phyloP scores from a whole-genome alignment of 2,113 vertebrate genomes.

The Pseudopodoces humilis region DNA sequence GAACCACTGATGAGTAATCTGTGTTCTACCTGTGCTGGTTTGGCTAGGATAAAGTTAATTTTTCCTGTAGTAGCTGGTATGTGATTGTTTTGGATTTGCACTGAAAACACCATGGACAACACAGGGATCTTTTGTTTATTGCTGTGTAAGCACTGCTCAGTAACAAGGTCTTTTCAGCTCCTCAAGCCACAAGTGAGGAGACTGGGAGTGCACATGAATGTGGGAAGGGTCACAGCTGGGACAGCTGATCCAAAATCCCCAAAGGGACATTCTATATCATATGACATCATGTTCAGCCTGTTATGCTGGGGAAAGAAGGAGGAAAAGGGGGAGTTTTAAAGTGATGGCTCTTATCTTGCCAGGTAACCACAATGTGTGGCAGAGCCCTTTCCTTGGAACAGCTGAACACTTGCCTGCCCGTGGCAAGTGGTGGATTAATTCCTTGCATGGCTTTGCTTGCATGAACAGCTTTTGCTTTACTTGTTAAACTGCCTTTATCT shows the following conservation, averaged over 20 bases:
- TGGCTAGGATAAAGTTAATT: background rate
- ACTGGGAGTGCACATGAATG: background rate
- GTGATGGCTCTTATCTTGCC: background rate
- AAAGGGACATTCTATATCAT: background rate
- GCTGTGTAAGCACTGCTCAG: background rate
- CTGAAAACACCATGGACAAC: background rate
- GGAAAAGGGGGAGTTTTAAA: accelerated
- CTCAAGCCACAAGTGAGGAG: background rate
- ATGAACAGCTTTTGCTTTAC: background rate
- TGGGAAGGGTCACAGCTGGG: background rate
- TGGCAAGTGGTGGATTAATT: background rate
- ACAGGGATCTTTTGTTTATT: background rate
- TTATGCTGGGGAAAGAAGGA: background rate
- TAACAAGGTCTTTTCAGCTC: background rate
- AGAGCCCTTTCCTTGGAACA: background rate
- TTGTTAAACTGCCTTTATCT: background rate
- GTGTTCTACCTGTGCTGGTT: background rate
- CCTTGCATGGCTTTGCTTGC: background rate
- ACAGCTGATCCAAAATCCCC: background rate
- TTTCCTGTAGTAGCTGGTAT: background rate
- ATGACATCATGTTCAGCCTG: background rate
- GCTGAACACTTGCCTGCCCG: background rate
- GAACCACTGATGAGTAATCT: background rate
- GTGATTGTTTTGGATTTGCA: background rate
- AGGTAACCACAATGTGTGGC: accelerated